phyloP scores from a whole-genome alignment of 2,113 vertebrate genomes.

The Entosphenus tridentatus region DNA sequence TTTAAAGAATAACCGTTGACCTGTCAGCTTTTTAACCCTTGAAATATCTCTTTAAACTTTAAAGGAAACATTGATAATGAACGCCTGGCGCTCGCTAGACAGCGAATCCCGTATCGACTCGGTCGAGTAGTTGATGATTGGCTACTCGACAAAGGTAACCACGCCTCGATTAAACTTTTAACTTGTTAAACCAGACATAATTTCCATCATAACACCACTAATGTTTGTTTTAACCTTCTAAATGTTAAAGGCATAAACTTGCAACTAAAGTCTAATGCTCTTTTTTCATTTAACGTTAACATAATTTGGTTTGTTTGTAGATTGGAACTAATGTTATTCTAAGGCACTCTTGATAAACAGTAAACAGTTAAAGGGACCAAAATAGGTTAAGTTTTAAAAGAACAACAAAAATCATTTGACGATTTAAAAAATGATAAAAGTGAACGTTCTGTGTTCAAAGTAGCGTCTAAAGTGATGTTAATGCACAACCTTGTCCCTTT shows the following conservation, averaged over 20 bases:
- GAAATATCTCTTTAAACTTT: slow-evolving; percentile 99
- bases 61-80: slow-evolving; percentile 99
- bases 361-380: too few relatives aligned
- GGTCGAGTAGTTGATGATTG: slow-evolving; percentile 99
- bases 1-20: too few relatives aligned
- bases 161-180: slow-evolving; percentile 17
- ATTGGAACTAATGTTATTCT: too few relatives aligned
- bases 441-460: too few relatives aligned
- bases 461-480: too few relatives aligned
- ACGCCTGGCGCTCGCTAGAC: slow-evolving; percentile 99
- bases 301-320: too few relatives aligned
- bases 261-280: slow-evolving; percentile 3
- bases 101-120: slow-evolving; percentile 99
- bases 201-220: not conserved
- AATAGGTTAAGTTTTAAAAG: too few relatives aligned
- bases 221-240: not conserved
- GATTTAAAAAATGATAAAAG: too few relatives aligned
- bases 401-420: too few relatives aligned
- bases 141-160: slow-evolving; percentile 99
- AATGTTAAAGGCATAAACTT: not conserved
- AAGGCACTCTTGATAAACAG: too few relatives aligned
- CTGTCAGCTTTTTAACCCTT: slow-evolving; percentile 67
- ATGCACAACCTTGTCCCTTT: too few relatives aligned
- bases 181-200: slow-evolving; percentile 5
- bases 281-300: not conserved